Conservation (phyloP, 2,888 invertebrate genomes). For the Mythimna albipuncta region DNA sequence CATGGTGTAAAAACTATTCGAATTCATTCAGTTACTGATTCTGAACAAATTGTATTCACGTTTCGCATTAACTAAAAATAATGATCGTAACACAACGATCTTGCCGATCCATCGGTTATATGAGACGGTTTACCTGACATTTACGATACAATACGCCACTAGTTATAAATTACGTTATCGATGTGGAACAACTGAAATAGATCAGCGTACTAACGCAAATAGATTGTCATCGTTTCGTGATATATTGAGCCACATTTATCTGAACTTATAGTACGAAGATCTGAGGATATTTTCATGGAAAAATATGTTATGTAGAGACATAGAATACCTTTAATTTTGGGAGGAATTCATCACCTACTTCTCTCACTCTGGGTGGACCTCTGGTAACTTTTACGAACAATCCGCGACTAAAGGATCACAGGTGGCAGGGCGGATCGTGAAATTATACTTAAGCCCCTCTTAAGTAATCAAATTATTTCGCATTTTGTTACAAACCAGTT, state of each 20-base stretch:
- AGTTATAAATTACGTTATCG: constrained; percentile 59
- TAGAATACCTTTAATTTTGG: not conserved
- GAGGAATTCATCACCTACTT: too few relatives aligned
- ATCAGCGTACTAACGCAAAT: constrained; percentile 56
- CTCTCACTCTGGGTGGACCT: too few relatives aligned
- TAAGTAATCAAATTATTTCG: too few relatives aligned
- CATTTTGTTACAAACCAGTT: too few relatives aligned
- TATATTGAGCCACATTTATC: constrained; percentile 10
- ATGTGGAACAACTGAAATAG: constrained; percentile 60
- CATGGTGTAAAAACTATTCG: too few relatives aligned
- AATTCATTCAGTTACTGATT: too few relatives aligned
- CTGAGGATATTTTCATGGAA: not conserved
- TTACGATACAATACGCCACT: constrained; percentile 41
- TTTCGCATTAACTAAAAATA: too few relatives aligned
- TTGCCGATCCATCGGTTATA: constrained; percentile 12
- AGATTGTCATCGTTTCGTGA: constrained; percentile 48
- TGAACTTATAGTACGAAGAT: not conserved
- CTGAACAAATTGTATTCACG: too few relatives aligned
- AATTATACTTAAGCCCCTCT: too few relatives aligned
- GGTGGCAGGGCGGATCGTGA: not conserved
- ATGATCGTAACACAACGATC: constrained; percentile 26
- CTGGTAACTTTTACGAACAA: too few relatives aligned
- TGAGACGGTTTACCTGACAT: constrained; percentile 48
- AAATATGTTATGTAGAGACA: not conserved
- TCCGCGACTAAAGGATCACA: too few relatives aligned